Evolutionary conservation across 2,797 vertebrate genomes (phyloP), one percentile per base, ranked within the genome.

Genomic region (Cossypha niveicapilla): DNA sequence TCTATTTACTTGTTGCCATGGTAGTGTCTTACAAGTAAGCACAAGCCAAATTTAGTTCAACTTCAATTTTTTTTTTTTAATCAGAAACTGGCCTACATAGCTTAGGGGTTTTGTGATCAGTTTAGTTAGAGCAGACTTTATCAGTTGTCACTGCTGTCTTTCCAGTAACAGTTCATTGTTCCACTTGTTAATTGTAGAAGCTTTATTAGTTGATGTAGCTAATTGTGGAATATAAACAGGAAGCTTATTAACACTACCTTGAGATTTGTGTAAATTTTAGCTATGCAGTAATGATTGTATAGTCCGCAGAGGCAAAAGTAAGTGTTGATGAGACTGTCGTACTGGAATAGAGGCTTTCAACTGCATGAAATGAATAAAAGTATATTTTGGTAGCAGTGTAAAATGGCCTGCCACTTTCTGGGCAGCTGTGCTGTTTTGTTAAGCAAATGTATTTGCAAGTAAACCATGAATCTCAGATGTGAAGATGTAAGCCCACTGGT

Each of bases 1-100:
- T 92, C 32, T 94, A 7, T 92, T 95, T 96, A 92, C n/a, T 70
- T 85, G 86, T 93, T 93, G 61, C 86, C 19, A 87, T 91, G 91
- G 67, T 73, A 66, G 81, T 91, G 67, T 48, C 71, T 73, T 82
- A 53, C 0, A 1, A 91, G 71, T 82, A 87, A 93, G 84, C 72
- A 61, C 45, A 67, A 76, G 63, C 45, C 37, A 87, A 82, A 82
- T 89, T 68, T 90, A 86, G 72, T 89, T 87, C 60, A 70, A 51
- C 37, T 71, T 5, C 0, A 47, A 32, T n/a, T 24, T n/a, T 24
- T 32, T 39, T 30, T 50, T 50, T 37, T 50, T 67, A 23, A 30
- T 79, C 3, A 28, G 51, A 4, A 73, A 50, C 60, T 67, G 60
- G 37, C 71, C 51, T 93, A 16, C n/a, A 19, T 82, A 45, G 63